A percentile compares a stretch with the other conserved stretches of the same genome.
Evolutionary conservation across 2,797 vertebrate species (phyloP).

Genomic region (Coranthus polyacanthus): DNA sequence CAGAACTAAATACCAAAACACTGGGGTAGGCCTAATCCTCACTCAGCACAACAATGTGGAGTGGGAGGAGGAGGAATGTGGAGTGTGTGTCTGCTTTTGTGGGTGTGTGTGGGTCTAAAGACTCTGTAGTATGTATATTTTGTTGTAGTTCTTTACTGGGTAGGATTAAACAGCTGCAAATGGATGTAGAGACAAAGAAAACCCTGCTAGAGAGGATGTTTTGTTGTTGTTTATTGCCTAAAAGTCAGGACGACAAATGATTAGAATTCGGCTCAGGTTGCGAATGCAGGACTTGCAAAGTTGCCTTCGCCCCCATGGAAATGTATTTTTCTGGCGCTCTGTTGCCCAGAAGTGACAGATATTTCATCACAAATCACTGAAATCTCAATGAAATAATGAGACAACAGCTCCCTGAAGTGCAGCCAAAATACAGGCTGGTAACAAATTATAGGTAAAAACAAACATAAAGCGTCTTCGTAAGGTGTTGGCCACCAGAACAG

Average conservation of each 20-base stretch:
- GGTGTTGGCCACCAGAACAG: too few species aligned
- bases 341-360: too few species aligned
- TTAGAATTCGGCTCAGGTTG: not conserved
- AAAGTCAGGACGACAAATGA: not conserved
- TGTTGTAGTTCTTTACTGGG: constrained; percentile 2
- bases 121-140: not conserved
- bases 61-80: not conserved
- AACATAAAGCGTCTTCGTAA: too few species aligned
- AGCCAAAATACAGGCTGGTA: too few species aligned
- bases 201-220: not conserved
- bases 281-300: too few species aligned
- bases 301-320: too few species aligned
- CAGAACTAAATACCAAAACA: constrained; percentile 71
- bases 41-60: not conserved
- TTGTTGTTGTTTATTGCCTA: not conserved
- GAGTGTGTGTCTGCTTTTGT: not conserved
- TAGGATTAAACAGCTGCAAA: not conserved
- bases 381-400: too few species aligned
- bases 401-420: too few species aligned
- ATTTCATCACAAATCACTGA: too few species aligned
- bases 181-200: not conserved
- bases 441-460: too few species aligned
- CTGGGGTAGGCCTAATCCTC: constrained; percentile 38
- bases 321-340: too few species aligned
- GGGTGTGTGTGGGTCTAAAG: not conserved